A percentile compares a stretch with the other conserved stretches of the same genome.
Conservation (phyloP, 2,113 vertebrate species). For the Sebastes fasciatus region DNA sequence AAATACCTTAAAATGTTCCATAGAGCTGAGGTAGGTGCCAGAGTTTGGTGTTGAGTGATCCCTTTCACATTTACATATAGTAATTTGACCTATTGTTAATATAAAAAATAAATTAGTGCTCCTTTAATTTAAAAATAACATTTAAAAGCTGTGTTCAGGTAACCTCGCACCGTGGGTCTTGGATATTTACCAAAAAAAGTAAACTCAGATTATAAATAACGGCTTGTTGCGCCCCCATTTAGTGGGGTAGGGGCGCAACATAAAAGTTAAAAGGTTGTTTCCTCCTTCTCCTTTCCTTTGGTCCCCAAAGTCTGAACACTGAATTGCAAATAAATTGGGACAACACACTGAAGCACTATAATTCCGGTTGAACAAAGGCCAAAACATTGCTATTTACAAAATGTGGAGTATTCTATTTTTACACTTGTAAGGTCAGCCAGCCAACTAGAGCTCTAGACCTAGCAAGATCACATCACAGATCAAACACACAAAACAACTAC, state of each 20-base stretch:
- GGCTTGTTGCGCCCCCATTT: background rate
- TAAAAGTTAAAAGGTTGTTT: background rate
- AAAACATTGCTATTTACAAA: background rate
- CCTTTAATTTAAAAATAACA: conserved; percentile 2
- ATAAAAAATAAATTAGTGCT: background rate
- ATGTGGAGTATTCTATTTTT: background rate
- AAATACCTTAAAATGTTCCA: background rate
- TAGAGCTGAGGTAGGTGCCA: background rate
- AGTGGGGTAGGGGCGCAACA: background rate
- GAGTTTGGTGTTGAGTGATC: background rate
- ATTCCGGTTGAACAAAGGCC: background rate
- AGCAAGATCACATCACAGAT: background rate
- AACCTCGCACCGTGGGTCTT: background rate
- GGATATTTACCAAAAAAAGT: background rate
- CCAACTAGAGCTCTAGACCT: background rate
- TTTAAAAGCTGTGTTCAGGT: background rate
- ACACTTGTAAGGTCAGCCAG: background rate
- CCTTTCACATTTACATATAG: background rate
- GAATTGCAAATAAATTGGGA: background rate
- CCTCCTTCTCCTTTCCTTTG: background rate
- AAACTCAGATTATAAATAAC: background rate
- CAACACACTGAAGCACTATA: background rate
- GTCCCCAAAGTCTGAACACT: background rate
- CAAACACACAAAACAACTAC: background rate
- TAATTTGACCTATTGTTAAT: too few relatives aligned